These are phyloP conservation scores for Galbula dea DNA, from an alignment of 2,113 vertebrate genomes.

Conservation along the genomic window DNA sequence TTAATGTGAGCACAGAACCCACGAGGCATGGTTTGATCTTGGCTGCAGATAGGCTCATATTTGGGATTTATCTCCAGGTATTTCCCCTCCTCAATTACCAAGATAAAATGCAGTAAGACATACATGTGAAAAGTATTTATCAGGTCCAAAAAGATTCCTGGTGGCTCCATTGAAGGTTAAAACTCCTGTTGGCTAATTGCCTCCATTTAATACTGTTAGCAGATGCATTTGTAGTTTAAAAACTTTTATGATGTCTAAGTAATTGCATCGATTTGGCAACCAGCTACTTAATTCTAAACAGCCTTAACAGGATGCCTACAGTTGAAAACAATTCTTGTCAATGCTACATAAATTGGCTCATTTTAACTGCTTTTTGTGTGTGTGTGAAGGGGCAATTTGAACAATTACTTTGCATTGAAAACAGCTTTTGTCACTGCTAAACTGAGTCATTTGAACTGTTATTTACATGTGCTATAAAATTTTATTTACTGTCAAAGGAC, in stretches of 20 bases:
- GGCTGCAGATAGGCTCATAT: background rate
- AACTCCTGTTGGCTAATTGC: constrained; percentile 40
- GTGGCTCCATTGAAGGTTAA: constrained; percentile 33
- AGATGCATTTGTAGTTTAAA: constrained; percentile 47
- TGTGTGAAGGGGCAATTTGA: constrained; percentile 22
- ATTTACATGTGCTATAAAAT: constrained; percentile 59
- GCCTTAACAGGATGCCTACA: constrained; percentile 39
- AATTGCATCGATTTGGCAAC: constrained; percentile 58
- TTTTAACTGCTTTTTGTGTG: background rate
- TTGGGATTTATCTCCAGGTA: constrained; percentile 3
- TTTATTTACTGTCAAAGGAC: constrained; percentile 45
- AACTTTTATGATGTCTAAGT: constrained; percentile 55
- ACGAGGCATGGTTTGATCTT: accelerated
- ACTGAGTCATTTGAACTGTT: constrained; percentile 46
- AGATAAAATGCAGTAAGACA: background rate
- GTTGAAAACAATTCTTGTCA: constrained; percentile 62
- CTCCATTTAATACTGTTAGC: constrained; percentile 44
- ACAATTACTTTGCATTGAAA: constrained; percentile 54
- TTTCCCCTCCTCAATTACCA: background rate
- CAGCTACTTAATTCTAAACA: constrained; percentile 62
- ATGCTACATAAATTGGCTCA: constrained; percentile 51
- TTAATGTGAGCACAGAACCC: background rate
- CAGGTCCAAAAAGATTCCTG: background rate
- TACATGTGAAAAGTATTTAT: background rate
- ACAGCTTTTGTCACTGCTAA: constrained; percentile 58